A percentile compares a stretch with the other conserved stretches of the same genome.
phyloP scores from a whole-genome alignment of 2,797 vertebrate species.

The Lophotriccus pileatus region DNA sequence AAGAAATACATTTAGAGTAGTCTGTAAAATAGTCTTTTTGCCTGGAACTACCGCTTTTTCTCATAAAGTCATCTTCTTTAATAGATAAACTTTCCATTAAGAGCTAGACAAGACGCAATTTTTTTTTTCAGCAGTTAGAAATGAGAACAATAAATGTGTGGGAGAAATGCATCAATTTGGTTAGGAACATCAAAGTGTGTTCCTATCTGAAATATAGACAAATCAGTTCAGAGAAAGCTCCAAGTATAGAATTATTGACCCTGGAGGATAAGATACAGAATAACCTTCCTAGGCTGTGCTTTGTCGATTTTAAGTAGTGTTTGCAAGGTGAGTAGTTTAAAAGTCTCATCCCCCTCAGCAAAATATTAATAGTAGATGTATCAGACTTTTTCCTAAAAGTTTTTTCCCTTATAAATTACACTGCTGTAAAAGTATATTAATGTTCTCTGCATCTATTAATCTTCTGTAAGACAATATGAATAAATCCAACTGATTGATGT shows the following conservation, averaged over 20 bases:
- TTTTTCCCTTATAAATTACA: neutral
- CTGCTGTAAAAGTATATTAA: neutral
- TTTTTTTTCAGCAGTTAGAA: conserved; percentile 16
- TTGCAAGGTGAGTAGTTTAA: neutral
- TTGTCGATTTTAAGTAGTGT: conserved; percentile 6
- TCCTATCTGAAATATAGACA: neutral
- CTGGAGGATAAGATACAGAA: neutral
- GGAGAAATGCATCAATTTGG: conserved; percentile 25
- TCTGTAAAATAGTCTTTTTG: conserved; percentile 17
- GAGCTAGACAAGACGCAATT: neutral
- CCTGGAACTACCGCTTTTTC: neutral
- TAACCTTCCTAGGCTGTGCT: neutral
- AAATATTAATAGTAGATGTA: neutral
- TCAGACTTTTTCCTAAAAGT: neutral
- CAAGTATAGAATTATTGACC: conserved; percentile 47
- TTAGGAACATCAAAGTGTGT: conserved; percentile 20
- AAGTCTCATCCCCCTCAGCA: neutral
- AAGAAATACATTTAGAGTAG: neutral
- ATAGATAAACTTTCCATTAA: conserved; percentile 42
- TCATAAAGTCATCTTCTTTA: conserved; percentile 11
- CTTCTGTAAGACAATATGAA: neutral
- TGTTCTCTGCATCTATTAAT: neutral
- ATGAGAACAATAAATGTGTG: conserved; percentile 5
- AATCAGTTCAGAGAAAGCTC: neutral
- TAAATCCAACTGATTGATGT: neutral